Evolutionary conservation across 37 sponge, comb jelly and placozoan genomes (phyloP).

Genomic region (Aphrocallistes beatrix): DNA sequence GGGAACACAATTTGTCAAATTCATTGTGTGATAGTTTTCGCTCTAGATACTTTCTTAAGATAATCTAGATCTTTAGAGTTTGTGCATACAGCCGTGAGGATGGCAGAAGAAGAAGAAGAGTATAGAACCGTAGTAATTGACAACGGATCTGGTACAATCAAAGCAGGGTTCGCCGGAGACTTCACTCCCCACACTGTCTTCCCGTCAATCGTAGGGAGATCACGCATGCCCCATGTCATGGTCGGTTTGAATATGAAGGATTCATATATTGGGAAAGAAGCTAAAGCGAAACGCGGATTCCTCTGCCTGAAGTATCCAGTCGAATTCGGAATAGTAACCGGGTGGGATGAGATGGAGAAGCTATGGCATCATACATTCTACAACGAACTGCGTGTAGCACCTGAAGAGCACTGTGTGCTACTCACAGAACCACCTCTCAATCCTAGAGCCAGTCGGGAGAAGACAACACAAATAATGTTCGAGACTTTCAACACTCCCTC

Average conservation of each 20-base stretch:
- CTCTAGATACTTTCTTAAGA: too few relatives aligned
- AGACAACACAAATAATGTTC: slow-evolving; percentile 50
- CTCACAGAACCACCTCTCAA: slow-evolving; percentile 21
- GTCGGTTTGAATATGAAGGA: slow-evolving; percentile 13
- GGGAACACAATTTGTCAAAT: too few relatives aligned
- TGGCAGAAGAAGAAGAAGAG: too few relatives aligned
- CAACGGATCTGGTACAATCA: slow-evolving; percentile 23
- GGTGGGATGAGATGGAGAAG: slow-evolving; percentile 26
- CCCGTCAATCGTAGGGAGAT: slow-evolving; percentile 3
- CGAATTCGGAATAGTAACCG: slow-evolving; percentile 23
- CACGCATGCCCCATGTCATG: not conserved
- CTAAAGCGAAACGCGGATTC: slow-evolving; percentile 17
- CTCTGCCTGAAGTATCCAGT: slow-evolving; percentile 23
- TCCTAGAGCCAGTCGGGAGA: slow-evolving; percentile 41
- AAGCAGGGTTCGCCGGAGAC: not conserved
- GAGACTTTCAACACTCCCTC: slow-evolving; percentile 41
- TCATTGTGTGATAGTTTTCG: too few relatives aligned
- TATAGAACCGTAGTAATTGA: slow-evolving; percentile 24
- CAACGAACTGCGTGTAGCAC: slow-evolving; percentile 28
- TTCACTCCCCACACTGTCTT: not conserved
- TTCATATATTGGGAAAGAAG: not conserved
- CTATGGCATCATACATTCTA: slow-evolving; percentile 40
- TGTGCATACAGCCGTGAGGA: too few relatives aligned
- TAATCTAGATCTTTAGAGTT: too few relatives aligned
- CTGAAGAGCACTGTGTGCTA: slow-evolving; percentile 35